Evolutionary conservation across 2,797 vertebrate species (phyloP).

Genomic region (Sylvilagus floridanus): DNA sequence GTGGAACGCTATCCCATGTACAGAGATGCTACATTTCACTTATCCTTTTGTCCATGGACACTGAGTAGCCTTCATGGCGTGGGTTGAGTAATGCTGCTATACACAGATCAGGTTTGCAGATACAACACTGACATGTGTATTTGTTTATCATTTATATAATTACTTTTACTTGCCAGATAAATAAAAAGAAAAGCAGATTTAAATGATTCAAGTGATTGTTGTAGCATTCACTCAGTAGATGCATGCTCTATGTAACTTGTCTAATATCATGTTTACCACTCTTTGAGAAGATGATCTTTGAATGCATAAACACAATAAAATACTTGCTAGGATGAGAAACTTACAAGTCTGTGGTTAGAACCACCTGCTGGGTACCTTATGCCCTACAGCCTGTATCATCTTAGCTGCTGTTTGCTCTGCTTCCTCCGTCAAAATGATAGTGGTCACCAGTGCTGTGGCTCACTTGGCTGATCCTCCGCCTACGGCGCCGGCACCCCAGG

Average conservation of each 20-base stretch:
- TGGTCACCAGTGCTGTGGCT: neutral
- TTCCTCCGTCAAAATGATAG: neutral
- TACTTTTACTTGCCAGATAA: neutral
- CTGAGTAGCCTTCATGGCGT: neutral
- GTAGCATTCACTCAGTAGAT: neutral
- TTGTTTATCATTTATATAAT: neutral
- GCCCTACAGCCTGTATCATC: neutral
- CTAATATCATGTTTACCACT: neutral
- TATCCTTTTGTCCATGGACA: neutral
- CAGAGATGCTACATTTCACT: neutral
- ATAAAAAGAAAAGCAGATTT: conserved; percentile 54
- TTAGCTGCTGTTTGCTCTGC: too few relatives aligned
- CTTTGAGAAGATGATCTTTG: neutral
- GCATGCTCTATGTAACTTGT: neutral
- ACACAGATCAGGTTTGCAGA: neutral
- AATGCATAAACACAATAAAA: neutral
- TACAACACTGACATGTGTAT: neutral
- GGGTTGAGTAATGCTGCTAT: neutral
- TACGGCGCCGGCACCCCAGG: too few relatives aligned
- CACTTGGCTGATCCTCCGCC: too few relatives aligned
- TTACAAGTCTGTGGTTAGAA: neutral
- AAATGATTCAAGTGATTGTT: conserved; percentile 27
- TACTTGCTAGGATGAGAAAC: neutral
- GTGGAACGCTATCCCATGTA: neutral
- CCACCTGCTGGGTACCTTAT: neutral